phyloP scores from a whole-genome alignment of 1,140 invertebrate genomes.

The Drosophila repletoides region DNA sequence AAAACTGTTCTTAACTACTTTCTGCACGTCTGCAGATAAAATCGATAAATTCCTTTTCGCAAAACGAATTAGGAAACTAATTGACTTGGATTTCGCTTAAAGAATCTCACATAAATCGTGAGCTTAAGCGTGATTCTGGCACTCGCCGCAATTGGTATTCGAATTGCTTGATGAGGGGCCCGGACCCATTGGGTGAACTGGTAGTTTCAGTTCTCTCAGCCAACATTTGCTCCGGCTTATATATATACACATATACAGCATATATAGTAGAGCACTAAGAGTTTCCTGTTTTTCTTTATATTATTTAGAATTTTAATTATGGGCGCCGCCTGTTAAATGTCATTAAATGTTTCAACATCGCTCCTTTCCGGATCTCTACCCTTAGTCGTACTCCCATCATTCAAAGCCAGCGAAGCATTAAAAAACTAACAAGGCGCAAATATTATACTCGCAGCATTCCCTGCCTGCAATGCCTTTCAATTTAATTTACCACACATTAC shows the following conservation, averaged over 20 bases:
- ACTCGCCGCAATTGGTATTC: conserved; percentile 42
- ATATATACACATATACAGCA: conserved; percentile 20
- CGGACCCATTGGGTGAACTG: background rate
- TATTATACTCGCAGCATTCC: conserved; percentile 65
- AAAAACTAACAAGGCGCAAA: conserved; percentile 76
- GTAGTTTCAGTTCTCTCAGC: background rate
- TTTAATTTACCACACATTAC: conserved; percentile 57
- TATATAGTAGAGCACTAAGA: conserved; percentile 3
- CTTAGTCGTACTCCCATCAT: conserved; percentile 42
- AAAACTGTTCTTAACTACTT: conserved; percentile 76
- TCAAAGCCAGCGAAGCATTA: conserved; percentile 60
- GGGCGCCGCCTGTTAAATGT: conserved; percentile 64
- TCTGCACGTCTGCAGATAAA: conserved; percentile 79
- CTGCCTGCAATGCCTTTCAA: conserved; percentile 54
- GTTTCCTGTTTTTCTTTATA: conserved; percentile 27
- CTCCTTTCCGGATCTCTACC: background rate
- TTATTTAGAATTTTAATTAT: conserved; percentile 73
- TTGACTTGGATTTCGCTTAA: conserved; percentile 80
- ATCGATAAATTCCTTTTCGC: conserved; percentile 80
- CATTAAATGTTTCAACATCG: conserved; percentile 67
- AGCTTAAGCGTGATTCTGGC: conserved; percentile 78
- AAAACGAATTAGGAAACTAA: conserved; percentile 81
- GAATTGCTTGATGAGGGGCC: background rate
- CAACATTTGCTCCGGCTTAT: conserved; percentile 30
- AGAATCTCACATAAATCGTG: conserved; percentile 80